Conservation (phyloP, 2,888 invertebrate genomes). For the Patella ulyssiponensis region DNA sequence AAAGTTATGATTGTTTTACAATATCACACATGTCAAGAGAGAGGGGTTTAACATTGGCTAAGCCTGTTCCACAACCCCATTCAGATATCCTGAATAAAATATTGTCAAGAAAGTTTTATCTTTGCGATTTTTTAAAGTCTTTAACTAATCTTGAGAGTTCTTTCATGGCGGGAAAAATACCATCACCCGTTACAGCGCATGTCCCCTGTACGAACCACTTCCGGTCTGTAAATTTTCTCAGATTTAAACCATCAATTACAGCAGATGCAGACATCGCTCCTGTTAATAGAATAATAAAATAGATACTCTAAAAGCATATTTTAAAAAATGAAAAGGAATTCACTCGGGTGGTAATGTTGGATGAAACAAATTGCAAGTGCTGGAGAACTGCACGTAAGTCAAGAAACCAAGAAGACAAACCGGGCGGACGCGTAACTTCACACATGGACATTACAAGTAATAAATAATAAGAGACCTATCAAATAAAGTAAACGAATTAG, state of each 20-base stretch:
- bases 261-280: slow-evolving; percentile 38
- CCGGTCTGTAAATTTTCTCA: slow-evolving; percentile 45
- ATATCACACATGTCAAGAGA: neutral
- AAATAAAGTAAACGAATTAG: too few species aligned
- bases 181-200: slow-evolving; percentile 65
- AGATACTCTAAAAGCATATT: too few species aligned
- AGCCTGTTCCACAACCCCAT: too few species aligned
- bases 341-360: neutral
- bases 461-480: too few species aligned
- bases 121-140: slow-evolving; percentile 29
- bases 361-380: neutral
- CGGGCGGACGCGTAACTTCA: too few species aligned
- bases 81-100: too few species aligned
- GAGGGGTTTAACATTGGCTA: too few species aligned
- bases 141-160: slow-evolving; percentile 56
- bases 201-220: slow-evolving; percentile 65
- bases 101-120: slow-evolving; percentile 24
- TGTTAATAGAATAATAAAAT: too few species aligned
- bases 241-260: slow-evolving; percentile 45
- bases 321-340: neutral
- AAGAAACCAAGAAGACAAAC: too few species aligned
- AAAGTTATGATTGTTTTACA: neutral
- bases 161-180: slow-evolving; percentile 65
- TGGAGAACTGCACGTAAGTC: too few species aligned
- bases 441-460: too few species aligned